Base-by-base conservation (phyloP, 1,140 invertebrate species). In the Trichoplusia ni region DNA sequence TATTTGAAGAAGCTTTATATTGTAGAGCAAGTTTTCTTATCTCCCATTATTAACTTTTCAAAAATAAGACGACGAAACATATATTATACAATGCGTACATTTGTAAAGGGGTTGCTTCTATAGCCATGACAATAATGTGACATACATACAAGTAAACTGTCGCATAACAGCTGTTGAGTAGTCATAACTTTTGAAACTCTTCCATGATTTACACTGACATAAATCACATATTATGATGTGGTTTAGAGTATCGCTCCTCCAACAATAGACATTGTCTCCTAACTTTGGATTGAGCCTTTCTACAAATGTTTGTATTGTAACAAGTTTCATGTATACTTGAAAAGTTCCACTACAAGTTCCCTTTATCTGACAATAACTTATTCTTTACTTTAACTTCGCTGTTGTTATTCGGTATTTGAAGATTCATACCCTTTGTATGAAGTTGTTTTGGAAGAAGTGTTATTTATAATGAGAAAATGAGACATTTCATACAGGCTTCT, bases 301-400 rank as follows among this genome's bases (percentile, higher is more conserved):
- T 31, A 29, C 25, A 47, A 47, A 47, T 47, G 31, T 47, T 47
- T 47, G 25, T 23, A 29, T 18, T 29, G 44, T 47, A 29, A 8
- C 44, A 47, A 47, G 44, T 47, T 47, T 38, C 14, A 7, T 29
- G 25, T 27, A 47, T 0, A 47, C 44, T 9, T 21, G 2, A 31
- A 47, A n/a, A n/a, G 14, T 16, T 47, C 21, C 4, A 8, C 14
- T 29, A 27, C 13, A 47, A 47, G 44, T 47, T 46, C 31, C 23
- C 25, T 29, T 27, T 47, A 46, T 47, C 16, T 16, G 21, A 47
- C 44, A 47, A 47, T 47, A 47, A 47, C 44, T 47, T 31, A 29
- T 14, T 14, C 25, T 31, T 47, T 47, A 47, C 44, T 47, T 47
- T 14, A 8, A n/a, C 13, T 23, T 47, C 11, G 25, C 8, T 29